These are phyloP conservation scores for Magallana nippona DNA, from an alignment of 2,888 invertebrate species.

Conservation along the genomic window DNA sequence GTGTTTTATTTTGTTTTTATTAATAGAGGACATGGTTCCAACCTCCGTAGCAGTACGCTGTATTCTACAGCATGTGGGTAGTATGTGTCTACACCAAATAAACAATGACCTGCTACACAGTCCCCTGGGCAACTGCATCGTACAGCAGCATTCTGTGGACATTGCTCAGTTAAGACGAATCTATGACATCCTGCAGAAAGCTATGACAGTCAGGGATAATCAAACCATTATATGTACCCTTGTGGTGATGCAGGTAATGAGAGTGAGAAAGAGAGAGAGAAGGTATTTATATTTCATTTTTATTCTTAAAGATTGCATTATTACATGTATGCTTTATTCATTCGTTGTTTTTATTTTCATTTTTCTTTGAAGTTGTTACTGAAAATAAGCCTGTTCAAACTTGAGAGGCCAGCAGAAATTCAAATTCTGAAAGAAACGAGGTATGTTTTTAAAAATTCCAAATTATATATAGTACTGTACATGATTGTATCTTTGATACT, in stretches of 20 bases:
- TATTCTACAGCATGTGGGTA: conserved; percentile 77
- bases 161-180: conserved; percentile 72
- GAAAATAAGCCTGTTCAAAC: conserved; percentile 72
- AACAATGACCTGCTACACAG: conserved; percentile 71
- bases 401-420: conserved; percentile 66
- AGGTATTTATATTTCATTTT: too few species aligned
- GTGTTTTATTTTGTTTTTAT: conserved; percentile 31
- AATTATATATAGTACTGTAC: background rate
- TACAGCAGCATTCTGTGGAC: conserved; percentile 74
- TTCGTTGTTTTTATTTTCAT: conserved; percentile 11
- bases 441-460: conserved; percentile 53
- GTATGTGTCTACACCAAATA: conserved; percentile 78
- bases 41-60: conserved; percentile 67
- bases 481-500: too few species aligned
- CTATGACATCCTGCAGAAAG: conserved; percentile 75
- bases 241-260: conserved; percentile 75
- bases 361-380: conserved; percentile 72
- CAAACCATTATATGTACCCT: conserved; percentile 75
- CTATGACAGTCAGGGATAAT: conserved; percentile 67
- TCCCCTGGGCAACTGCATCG: conserved; percentile 64
- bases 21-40: conserved; percentile 57
- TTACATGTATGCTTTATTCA: too few species aligned
- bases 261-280: background rate
- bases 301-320: too few species aligned
- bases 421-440: conserved; percentile 71